Percentiles rank a stretch among this genome's conserved stretches.
phyloP scores from a whole-genome alignment of 2,797 vertebrate species.

The Limnodromus scolopaceus region DNA sequence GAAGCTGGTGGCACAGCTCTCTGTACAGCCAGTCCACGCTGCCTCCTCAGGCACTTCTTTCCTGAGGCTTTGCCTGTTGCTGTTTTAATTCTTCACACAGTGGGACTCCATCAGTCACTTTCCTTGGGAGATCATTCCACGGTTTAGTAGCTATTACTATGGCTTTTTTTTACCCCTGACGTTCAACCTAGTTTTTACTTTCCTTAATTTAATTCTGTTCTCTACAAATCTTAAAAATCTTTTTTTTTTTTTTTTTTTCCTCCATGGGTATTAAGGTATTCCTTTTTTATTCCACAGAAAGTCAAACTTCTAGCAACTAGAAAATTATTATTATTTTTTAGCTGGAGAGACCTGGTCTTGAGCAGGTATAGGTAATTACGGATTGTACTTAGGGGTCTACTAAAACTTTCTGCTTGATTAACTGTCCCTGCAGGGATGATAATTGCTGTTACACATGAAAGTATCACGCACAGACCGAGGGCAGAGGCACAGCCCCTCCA shows the following conservation, averaged over 20 bases:
- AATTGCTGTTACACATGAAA: conserved; percentile 45
- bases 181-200: background rate
- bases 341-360: conserved; percentile 15
- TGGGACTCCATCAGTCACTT: background rate
- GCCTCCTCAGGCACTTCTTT: background rate
- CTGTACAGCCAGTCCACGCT: rapidly evolving
- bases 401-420: conserved; percentile 57
- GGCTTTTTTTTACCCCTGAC: background rate
- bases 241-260: background rate
- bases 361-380: conserved; percentile 41
- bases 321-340: background rate
- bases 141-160: background rate
- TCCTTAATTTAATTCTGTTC: background rate
- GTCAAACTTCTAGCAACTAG: background rate
- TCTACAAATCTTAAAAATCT: background rate
- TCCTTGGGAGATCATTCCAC: background rate
- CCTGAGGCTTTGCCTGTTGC: background rate
- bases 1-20: background rate
- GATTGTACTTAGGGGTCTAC: background rate
- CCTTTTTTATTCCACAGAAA: background rate
- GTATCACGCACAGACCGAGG: background rate
- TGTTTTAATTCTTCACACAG: background rate
- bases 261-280: background rate
- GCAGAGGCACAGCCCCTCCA: background rate
- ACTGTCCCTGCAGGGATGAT: conserved; percentile 10